Evolutionary conservation across 2,797 vertebrate species (phyloP).

Genomic region (Myotis planiceps): DNA sequence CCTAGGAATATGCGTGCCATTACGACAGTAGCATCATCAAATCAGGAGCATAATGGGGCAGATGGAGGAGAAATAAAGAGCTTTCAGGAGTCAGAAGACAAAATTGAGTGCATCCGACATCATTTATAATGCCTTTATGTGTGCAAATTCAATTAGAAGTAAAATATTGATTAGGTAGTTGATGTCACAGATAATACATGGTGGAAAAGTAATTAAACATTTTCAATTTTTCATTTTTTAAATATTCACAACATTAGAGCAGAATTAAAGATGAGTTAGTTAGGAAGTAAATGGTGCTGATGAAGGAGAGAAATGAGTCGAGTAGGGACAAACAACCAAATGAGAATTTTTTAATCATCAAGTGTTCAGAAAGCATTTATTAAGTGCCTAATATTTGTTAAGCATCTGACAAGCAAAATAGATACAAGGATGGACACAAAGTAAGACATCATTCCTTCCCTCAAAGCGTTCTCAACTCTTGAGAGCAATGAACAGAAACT

Average conservation of each 20-base stretch:
- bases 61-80: neutral
- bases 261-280: slow-evolving; percentile 61
- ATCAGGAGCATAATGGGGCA: neutral
- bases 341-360: neutral
- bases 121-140: slow-evolving; percentile 55
- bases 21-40: neutral
- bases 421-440: neutral
- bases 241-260: slow-evolving; percentile 51
- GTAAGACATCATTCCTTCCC: neutral
- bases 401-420: neutral
- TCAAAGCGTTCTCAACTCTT: neutral
- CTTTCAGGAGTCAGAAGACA: slow-evolving; percentile 42
- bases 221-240: slow-evolving; percentile 71
- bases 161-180: slow-evolving; percentile 73
- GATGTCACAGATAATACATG: slow-evolving; percentile 72
- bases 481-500: neutral
- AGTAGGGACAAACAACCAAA: neutral
- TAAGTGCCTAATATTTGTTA: neutral
- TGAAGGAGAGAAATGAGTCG: neutral
- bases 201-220: slow-evolving; percentile 71
- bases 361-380: slow-evolving; percentile 24
- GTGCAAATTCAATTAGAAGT: slow-evolving; percentile 73
- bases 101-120: neutral
- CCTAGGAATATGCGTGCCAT: neutral
- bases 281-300: slow-evolving; percentile 41